Evolutionary conservation across 64 coral and sea anemone genomes (phyloP).

Genomic region (Actinia tenebrosa): DNA sequence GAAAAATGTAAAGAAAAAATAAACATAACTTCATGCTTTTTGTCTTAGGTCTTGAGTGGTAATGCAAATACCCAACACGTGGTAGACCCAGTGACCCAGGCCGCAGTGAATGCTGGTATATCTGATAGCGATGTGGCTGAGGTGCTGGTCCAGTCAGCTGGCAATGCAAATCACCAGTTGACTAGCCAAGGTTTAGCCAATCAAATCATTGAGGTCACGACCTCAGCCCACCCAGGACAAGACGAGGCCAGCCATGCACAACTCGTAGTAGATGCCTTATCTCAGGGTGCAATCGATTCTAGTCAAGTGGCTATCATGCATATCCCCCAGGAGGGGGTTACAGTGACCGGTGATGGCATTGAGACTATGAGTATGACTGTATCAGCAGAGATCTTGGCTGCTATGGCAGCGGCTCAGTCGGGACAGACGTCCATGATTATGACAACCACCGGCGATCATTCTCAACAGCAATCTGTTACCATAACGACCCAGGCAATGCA

Average conservation of each 20-base stretch:
- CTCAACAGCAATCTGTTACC: conserved; percentile 15
- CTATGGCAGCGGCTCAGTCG: conserved; percentile 84
- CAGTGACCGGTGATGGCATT: conserved; percentile 45
- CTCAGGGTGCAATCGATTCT: conserved; percentile 30
- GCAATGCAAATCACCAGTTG: conserved; percentile 40
- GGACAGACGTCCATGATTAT: conserved; percentile 43
- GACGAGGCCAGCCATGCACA: conserved; percentile 41
- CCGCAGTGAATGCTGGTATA: conserved; percentile 89
- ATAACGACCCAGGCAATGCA: conserved; percentile 48
- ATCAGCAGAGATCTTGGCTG: conserved; percentile 81
- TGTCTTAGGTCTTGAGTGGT: neutral
- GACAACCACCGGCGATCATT: conserved; percentile 51
- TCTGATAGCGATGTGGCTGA: conserved; percentile 69
- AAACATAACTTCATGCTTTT: neutral
- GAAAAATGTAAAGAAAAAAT: neutral
- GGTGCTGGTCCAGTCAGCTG: conserved; percentile 69
- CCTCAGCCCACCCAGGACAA: conserved; percentile 35
- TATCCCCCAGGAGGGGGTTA: conserved; percentile 43
- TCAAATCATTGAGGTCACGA: conserved; percentile 75
- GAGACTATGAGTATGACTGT: conserved; percentile 76
- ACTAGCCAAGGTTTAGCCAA: conserved; percentile 21
- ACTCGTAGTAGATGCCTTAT: conserved; percentile 24
- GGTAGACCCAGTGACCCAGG: conserved; percentile 73
- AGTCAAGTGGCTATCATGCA: conserved; percentile 62
- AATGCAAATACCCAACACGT: neutral